Percentiles rank a stretch among this genome's conserved stretches.
Evolutionary conservation across 1,140 invertebrate genomes (phyloP).

Genomic region (Drosophila arizonae): DNA sequence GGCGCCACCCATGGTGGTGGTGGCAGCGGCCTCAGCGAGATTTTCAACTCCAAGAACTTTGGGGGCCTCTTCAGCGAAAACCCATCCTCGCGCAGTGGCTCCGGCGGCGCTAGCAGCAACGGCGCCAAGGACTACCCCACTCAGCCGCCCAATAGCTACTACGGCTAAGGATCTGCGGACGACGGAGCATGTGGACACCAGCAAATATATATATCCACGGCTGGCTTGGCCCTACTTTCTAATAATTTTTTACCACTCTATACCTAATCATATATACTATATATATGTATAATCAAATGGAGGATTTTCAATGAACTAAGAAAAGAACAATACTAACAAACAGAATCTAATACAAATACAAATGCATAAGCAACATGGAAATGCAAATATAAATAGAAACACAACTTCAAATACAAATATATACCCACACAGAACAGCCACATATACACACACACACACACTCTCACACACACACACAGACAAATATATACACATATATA

Average conservation of each 20-base stretch:
- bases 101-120: slow-evolving; percentile 21
- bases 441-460: slow-evolving; percentile 25
- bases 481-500: slow-evolving; percentile 11
- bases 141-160: slow-evolving; percentile 67
- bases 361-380: slow-evolving; percentile 16
- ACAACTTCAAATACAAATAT: slow-evolving; percentile 29
- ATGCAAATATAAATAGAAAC: slow-evolving; percentile 12
- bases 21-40: slow-evolving; percentile 58
- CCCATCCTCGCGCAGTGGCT: slow-evolving; percentile 51
- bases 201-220: background rate
- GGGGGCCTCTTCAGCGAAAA: slow-evolving; percentile 80
- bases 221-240: too few relatives aligned
- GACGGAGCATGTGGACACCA: background rate
- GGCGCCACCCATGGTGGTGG: slow-evolving; percentile 30
- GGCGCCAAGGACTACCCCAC: slow-evolving; percentile 73
- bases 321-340: slow-evolving; percentile 33
- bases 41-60: slow-evolving; percentile 74
- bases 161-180: slow-evolving; percentile 39
- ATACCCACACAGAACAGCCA: background rate
- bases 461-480: background rate
- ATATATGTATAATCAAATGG: slow-evolving; percentile 44
- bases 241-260: too few relatives aligned
- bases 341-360: slow-evolving; percentile 4
- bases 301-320: slow-evolving; percentile 54
- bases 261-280: too few relatives aligned